These are phyloP conservation scores for Macrosteles quadrilineatus DNA, from an alignment of 1,140 invertebrate species.

Conservation along the genomic window DNA sequence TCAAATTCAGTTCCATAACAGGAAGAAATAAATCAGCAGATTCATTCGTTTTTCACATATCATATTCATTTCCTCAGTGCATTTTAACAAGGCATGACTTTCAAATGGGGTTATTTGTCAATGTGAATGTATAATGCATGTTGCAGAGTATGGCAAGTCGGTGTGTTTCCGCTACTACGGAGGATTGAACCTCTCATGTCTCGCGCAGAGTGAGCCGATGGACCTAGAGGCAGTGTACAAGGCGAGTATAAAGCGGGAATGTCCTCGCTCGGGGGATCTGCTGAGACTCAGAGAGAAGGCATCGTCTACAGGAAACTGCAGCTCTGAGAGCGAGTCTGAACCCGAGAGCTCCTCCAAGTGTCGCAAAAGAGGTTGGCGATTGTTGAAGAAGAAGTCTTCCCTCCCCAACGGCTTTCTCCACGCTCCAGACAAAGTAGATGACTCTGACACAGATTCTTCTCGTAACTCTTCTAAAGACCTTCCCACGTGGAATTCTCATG, in stretches of 20 bases:
- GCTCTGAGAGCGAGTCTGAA: constrained; percentile 46
- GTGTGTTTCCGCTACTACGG: constrained; percentile 57
- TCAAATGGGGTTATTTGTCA: background rate
- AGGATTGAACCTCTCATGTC: constrained; percentile 51
- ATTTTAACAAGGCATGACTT: background rate
- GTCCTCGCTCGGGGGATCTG: constrained; percentile 37
- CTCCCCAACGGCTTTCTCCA: constrained; percentile 36
- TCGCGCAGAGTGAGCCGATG: constrained; percentile 54
- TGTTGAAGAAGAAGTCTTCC: constrained; percentile 40
- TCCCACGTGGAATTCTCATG: constrained; percentile 47
- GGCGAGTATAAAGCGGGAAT: constrained; percentile 34
- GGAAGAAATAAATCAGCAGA: background rate
- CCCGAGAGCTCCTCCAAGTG: constrained; percentile 41
- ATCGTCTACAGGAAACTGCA: constrained; percentile 34
- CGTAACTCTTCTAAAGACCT: constrained; percentile 42
- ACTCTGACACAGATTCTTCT: constrained; percentile 42
- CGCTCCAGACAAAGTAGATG: constrained; percentile 32
- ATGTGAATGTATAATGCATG: background rate
- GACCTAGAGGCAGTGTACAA: constrained; percentile 44
- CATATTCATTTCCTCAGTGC: background rate
- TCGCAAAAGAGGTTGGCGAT: constrained; percentile 40
- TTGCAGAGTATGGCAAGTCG: constrained; percentile 51
- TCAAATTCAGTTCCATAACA: too few species aligned
- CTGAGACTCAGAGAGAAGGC: constrained; percentile 29
- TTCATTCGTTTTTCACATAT: background rate